Base-by-base conservation (phyloP, 2,888 invertebrate species). In the Campoplex capitator region DNA sequence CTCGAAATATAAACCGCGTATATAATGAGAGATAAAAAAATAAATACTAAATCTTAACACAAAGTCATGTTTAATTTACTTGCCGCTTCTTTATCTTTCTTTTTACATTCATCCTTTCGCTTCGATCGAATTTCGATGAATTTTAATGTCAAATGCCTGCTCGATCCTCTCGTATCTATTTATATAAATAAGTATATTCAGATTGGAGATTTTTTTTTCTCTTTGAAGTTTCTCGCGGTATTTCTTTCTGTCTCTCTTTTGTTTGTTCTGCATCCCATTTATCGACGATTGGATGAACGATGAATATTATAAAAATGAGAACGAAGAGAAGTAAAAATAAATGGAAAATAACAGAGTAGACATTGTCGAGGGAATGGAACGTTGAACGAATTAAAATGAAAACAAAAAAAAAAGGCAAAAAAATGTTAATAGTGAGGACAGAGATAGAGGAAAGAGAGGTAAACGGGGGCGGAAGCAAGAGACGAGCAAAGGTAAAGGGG, bases 171-270 rank as follows among this genome's bases (percentile, higher is more conserved):
- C 67, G 45, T 51, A 32, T 75, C 85, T 87, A 85, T 88, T 87
- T 88, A 81, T n/a, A 11, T 23, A 13, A 68, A 38, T 70, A 74
- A 88, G 75, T 83, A 81, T 80, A 87, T 87, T 85, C 85, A 83
- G 51, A 81, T 83, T 81, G 18, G 51, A 16, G 48, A 42, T 7
- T 67, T 75, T 7, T 67, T 75, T 75, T 75, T 80, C 75, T 80
- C 77, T 71, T 84, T 80, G 56, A 85, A 88, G 65, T 87, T 74
- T n/a, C 35, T 82, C 56, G 45, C 51, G 73, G 1, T 23, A 35
- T 67, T 51, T 76, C 32, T 58, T 23, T 51, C 38, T 18, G 2
- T 56, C 35, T 62, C 56, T 38, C 38, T 58, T 16, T 18, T 23
- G 51, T 38, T 65, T 65, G 51, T 38, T 38, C 35, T 45, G n/a